phyloP scores from a whole-genome alignment of 2,113 vertebrate species.

The Anas platyrhynchos region DNA sequence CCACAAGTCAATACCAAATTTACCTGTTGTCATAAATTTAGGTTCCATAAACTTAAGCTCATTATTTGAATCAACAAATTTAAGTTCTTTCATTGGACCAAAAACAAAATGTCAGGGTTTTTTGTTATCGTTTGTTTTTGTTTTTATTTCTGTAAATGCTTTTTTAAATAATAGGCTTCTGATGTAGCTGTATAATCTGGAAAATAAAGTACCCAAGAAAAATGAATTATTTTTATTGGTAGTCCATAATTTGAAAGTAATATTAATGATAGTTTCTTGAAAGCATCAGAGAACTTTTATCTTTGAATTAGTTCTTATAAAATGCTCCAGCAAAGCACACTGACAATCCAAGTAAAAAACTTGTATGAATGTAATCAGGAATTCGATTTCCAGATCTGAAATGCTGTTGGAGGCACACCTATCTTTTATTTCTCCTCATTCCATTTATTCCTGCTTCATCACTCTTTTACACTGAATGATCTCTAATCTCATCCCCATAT shows the following conservation, averaged over 20 bases:
- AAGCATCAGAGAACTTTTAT: neutral
- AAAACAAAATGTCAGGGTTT: fast-evolving
- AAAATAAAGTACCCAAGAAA: neutral
- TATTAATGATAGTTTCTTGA: neutral
- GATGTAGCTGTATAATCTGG: fast-evolving
- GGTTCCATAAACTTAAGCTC: no score
- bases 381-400: neutral
- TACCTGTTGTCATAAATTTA: neutral
- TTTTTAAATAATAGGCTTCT: neutral
- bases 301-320: neutral
- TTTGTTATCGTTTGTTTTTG: neutral
- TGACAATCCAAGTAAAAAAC: neutral
- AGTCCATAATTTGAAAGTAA: neutral
- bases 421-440: neutral
- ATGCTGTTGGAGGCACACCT: neutral
- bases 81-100: neutral
- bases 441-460: neutral
- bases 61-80: no score
- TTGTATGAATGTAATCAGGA: no score
- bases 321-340: neutral
- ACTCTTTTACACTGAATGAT: neutral
- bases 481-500: neutral
- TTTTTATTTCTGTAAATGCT: neutral
- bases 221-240: neutral
- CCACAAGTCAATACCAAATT: neutral